phyloP scores from a whole-genome alignment of 2,797 vertebrate genomes.

The Erethizon dorsatum region DNA sequence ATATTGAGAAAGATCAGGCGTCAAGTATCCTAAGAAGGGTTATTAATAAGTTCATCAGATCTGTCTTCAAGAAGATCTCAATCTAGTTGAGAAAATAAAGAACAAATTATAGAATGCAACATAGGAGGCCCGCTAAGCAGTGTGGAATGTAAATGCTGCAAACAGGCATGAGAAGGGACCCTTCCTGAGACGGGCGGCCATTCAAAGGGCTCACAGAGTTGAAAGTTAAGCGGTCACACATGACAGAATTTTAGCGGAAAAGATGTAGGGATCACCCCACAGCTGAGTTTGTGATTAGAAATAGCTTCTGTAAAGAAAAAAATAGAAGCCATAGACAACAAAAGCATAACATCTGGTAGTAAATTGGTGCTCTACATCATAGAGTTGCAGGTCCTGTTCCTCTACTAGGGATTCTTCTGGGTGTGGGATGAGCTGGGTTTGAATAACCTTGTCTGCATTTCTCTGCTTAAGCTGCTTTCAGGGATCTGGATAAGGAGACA shows the following conservation, averaged over 20 bases:
- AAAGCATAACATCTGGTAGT: background rate
- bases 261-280: background rate
- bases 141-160: background rate
- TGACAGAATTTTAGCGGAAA: background rate
- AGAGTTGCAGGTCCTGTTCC: background rate
- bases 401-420: background rate
- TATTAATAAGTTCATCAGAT: background rate
- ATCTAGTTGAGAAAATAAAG: background rate
- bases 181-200: background rate
- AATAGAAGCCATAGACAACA: background rate
- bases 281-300: background rate
- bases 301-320: background rate
- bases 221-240: background rate
- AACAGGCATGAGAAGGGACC: background rate
- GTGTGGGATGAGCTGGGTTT: background rate
- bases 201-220: background rate
- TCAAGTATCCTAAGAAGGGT: background rate
- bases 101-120: background rate
- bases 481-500: background rate
- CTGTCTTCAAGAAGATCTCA: background rate
- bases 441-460: background rate
- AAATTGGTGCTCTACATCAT: background rate
- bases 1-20: background rate
- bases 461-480: background rate
- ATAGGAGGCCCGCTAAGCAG: background rate